Evolutionary conservation across 2,888 invertebrate species (phyloP).

Genomic region (Drosophila kanekoi): DNA sequence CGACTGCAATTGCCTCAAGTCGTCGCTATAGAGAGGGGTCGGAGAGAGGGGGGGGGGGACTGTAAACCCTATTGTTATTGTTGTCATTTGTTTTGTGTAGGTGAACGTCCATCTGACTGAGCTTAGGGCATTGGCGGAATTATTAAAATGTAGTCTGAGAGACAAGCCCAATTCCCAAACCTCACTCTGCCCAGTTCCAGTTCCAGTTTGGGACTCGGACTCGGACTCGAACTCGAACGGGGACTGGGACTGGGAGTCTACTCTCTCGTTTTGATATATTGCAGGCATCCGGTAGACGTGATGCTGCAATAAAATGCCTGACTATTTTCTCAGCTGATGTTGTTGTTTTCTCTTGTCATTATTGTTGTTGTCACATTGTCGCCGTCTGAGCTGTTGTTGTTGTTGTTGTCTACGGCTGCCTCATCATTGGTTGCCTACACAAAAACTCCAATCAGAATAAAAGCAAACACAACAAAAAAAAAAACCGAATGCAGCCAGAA

Average conservation of each 20-base stretch:
- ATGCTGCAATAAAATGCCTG: slow-evolving; percentile 76
- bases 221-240: background rate
- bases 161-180: slow-evolving; percentile 46
- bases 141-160: slow-evolving; percentile 66
- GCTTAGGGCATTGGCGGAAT: slow-evolving; percentile 65
- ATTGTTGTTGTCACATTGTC: slow-evolving; percentile 76
- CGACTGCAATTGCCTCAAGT: slow-evolving; percentile 65
- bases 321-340: slow-evolving; percentile 53
- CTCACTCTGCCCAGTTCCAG: slow-evolving; percentile 24
- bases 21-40: background rate
- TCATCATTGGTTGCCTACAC: slow-evolving; percentile 64
- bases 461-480: slow-evolving; percentile 35
- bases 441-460: slow-evolving; percentile 69
- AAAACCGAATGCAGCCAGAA: slow-evolving; percentile 5
- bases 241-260: background rate
- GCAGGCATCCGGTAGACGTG: slow-evolving; percentile 80
- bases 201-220: slow-evolving; percentile 18
- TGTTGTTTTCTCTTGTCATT: slow-evolving; percentile 38
- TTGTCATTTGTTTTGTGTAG: slow-evolving; percentile 72
- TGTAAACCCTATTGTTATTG: slow-evolving; percentile 64
- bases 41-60: background rate
- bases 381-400: slow-evolving; percentile 45
- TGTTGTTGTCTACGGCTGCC: slow-evolving; percentile 35
- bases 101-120: slow-evolving; percentile 51
- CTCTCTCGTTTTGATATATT: slow-evolving; percentile 68